These are phyloP conservation scores for Catharus bicknelli DNA, from an alignment of 2,113 vertebrate genomes.

Conservation along the genomic window DNA sequence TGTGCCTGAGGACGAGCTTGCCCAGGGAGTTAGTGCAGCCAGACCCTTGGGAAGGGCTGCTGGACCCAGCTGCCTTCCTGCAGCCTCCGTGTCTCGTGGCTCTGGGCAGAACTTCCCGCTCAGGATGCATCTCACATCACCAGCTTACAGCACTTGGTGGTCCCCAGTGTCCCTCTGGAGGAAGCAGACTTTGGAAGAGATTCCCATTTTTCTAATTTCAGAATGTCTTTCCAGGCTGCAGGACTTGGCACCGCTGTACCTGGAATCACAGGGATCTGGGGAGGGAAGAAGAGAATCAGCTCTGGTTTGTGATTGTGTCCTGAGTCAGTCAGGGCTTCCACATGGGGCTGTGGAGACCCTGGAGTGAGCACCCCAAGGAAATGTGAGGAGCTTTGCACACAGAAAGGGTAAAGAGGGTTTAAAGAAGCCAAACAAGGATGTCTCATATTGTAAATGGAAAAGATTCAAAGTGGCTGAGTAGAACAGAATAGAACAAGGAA, in stretches of 20 bases:
- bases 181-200: background rate
- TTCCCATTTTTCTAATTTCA: background rate
- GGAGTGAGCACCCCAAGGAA: background rate
- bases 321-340: background rate
- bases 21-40: background rate
- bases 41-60: background rate
- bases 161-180: background rate
- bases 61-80: background rate
- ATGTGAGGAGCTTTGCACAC: background rate
- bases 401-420: background rate
- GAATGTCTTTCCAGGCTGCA: background rate
- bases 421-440: background rate
- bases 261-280: background rate
- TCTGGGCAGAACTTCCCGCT: fast-evolving
- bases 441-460: background rate
- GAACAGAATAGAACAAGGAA: background rate
- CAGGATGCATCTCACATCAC: background rate
- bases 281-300: background rate
- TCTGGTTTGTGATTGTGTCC: background rate
- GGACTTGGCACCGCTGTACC: fast-evolving
- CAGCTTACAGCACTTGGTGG: background rate
- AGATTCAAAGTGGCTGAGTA: background rate
- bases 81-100: fast-evolving
- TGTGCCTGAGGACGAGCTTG: fast-evolving
- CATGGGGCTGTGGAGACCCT: background rate